Conservation (phyloP, 2,888 invertebrate species). For the Clunio marinus region DNA sequence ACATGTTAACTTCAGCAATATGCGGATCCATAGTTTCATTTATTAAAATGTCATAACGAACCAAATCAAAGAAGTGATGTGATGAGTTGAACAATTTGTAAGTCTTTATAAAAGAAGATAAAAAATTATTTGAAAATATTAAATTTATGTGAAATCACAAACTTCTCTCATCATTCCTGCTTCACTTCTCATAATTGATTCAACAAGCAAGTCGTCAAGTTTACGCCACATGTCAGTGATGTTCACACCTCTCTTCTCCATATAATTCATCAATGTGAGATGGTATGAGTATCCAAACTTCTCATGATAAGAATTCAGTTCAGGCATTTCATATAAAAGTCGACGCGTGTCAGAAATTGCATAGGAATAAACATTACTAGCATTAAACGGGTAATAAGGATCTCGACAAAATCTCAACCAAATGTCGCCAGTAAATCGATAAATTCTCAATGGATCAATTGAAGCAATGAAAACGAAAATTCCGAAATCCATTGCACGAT, state of each 20-base stretch:
- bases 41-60: conserved; percentile 82
- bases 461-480: neutral
- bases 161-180: neutral
- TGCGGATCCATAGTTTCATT: conserved; percentile 77
- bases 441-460: conserved; percentile 1
- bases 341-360: conserved; percentile 85
- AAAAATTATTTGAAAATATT: neutral
- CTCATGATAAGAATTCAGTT: conserved; percentile 61
- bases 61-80: conserved; percentile 74
- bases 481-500: neutral
- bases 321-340: conserved; percentile 87
- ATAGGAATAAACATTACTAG: conserved; percentile 70
- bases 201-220: neutral
- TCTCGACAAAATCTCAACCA: conserved; percentile 63
- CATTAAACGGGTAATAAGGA: conserved; percentile 80
- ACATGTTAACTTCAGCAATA: conserved; percentile 90
- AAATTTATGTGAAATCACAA: neutral
- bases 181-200: neutral
- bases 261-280: conserved; percentile 70
- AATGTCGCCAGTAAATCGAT: neutral
- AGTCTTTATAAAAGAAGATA: neutral
- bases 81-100: neutral
- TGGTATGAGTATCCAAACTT: conserved; percentile 72
- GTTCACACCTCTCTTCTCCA: conserved; percentile 48
- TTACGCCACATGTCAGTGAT: neutral